Evolutionary conservation across 2,797 vertebrate species (phyloP).

Genomic region (Enteromius unitaeniatus): DNA sequence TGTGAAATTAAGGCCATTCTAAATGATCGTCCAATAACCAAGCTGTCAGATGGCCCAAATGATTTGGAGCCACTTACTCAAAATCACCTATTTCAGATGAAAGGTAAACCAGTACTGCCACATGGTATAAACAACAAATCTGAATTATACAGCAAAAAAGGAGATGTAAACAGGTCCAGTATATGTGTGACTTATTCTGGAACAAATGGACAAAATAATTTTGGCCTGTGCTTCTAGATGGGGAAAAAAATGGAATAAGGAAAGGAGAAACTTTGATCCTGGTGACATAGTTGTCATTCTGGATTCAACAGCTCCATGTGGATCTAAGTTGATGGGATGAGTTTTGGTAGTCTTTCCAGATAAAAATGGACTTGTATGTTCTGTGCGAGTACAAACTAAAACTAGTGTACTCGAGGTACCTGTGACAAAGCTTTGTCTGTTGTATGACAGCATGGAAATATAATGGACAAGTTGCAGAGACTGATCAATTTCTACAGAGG

Average conservation of each 20-base stretch:
- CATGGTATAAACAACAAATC: neutral
- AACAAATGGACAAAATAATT: neutral
- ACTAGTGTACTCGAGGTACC: neutral
- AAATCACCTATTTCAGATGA: conserved; percentile 1
- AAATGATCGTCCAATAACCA: too few species aligned
- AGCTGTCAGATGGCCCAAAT: neutral
- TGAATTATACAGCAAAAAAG: neutral
- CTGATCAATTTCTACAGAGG: too few species aligned
- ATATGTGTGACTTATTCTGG: neutral
- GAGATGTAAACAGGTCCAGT: too few species aligned
- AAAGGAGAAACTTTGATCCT: neutral
- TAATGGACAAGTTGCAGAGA: neutral
- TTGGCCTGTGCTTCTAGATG: neutral
- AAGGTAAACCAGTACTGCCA: conserved; percentile 9
- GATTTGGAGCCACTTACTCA: neutral
- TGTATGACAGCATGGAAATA: neutral
- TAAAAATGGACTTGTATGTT: conserved; percentile 44
- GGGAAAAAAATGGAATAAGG: neutral
- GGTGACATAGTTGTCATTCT: conserved; percentile 13
- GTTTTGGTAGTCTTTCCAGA: neutral
- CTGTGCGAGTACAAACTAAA: neutral
- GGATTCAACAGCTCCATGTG: neutral
- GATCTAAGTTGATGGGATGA: neutral
- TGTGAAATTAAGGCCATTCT: neutral
- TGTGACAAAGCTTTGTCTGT: conserved; percentile 24